A percentile compares a stretch with the other conserved stretches of the same genome.
Evolutionary conservation across 2,113 vertebrate species (phyloP).

Genomic region (Xyrauchen texanus): DNA sequence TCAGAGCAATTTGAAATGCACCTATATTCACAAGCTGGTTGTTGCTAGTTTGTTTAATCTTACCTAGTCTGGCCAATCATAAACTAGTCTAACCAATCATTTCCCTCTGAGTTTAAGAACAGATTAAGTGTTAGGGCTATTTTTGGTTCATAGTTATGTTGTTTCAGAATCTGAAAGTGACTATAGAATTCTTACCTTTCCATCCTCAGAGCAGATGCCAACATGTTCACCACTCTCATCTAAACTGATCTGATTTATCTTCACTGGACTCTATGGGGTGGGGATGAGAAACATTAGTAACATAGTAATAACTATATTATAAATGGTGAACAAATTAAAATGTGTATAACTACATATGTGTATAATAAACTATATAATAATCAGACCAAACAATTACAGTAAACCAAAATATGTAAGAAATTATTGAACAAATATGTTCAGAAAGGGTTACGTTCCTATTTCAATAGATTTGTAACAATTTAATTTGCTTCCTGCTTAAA

Average conservation of each 20-base stretch:
- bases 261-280: slow-evolving; percentile 87
- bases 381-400: background rate
- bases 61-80: too few relatives aligned
- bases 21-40: too few relatives aligned
- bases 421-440: too few relatives aligned
- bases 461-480: too few relatives aligned
- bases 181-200: slow-evolving; percentile 84
- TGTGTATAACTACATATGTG: too few relatives aligned
- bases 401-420: too few relatives aligned
- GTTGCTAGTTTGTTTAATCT: too few relatives aligned
- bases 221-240: slow-evolving; percentile 96
- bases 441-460: too few relatives aligned
- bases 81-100: too few relatives aligned
- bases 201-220: slow-evolving; percentile 97
- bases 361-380: background rate
- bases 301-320: background rate
- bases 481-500: too few relatives aligned
- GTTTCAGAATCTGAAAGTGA: background rate
- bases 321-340: background rate
- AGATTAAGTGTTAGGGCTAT: background rate
- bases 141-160: background rate
- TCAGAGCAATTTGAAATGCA: background rate
- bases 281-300: slow-evolving; percentile 8
- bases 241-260: slow-evolving; percentile 98
- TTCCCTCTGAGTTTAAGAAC: background rate